Percentiles rank a stretch among this genome's conserved stretches.
These are phyloP conservation scores for Coptodon rendalli DNA, from an alignment of 2,113 vertebrate species.

Conservation along the genomic window DNA sequence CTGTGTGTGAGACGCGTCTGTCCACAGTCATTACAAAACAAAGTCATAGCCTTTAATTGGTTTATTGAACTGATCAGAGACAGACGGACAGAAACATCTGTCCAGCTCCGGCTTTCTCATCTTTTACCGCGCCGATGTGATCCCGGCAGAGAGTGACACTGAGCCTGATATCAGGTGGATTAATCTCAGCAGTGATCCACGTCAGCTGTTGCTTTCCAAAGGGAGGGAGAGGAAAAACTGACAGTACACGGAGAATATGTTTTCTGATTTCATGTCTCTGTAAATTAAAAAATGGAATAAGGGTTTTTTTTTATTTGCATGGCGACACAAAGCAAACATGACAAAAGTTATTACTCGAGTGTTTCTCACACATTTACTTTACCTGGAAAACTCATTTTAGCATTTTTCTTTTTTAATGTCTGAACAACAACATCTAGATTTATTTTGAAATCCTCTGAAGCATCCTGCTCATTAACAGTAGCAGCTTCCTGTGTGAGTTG, in stretches of 20 bases:
- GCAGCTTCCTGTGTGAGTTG: not conserved
- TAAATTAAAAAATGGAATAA: no score
- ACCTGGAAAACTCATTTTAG: not conserved
- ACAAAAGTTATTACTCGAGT: not conserved
- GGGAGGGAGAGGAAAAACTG: not conserved
- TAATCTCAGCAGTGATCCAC: not conserved
- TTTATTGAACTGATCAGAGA: not conserved
- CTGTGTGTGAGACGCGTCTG: no score
- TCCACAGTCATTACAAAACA: not conserved
- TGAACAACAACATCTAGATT: accelerated
- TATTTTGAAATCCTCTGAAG: not conserved
- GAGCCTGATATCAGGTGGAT: not conserved
- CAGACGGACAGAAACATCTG: not conserved
- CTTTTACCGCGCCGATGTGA: not conserved
- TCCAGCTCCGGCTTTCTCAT: not conserved
- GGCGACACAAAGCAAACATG: not conserved
- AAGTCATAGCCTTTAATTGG: not conserved
- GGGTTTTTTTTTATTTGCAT: not conserved
- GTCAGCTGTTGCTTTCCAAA: not conserved
- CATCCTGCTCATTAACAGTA: not conserved
- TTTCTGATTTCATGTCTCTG: not conserved
- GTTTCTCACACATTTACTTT: not conserved
- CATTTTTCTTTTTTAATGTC: accelerated
- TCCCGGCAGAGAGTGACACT: not conserved
- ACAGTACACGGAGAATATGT: not conserved